Conservation (phyloP, 1,140 invertebrate genomes). For the Drosophila seguyi region DNA sequence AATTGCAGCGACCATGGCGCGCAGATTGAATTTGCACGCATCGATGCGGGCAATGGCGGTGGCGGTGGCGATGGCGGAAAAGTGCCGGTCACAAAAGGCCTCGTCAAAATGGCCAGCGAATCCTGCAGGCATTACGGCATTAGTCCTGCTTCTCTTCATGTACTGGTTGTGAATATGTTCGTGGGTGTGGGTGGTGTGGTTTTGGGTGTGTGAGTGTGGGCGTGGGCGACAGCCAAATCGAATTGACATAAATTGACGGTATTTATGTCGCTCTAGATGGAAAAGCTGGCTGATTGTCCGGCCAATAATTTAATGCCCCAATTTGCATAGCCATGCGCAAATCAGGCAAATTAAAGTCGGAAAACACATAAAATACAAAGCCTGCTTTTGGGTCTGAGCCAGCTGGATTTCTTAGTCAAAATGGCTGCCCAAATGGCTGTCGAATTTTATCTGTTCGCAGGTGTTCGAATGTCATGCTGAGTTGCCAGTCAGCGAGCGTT, state of each 20-base stretch:
- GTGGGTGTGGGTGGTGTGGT: constrained; percentile 2
- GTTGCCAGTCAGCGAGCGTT: neutral
- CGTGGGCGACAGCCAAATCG: constrained; percentile 54
- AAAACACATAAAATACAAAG: constrained; percentile 33
- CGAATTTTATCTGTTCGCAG: constrained; percentile 3
- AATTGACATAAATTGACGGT: constrained; percentile 76
- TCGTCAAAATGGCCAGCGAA: constrained; percentile 63
- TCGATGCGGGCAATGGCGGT: constrained; percentile 35
- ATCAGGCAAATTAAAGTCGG: constrained; percentile 22
- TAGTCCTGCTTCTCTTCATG: constrained; percentile 25
- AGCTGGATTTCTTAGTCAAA: constrained; percentile 2
- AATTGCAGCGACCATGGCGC: constrained; percentile 59
- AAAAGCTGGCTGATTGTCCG: constrained; percentile 43
- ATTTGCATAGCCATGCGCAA: constrained; percentile 41
- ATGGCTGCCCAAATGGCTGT: neutral
- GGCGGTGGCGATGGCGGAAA: neutral
- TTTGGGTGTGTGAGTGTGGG: neutral
- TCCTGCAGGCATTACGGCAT: constrained; percentile 63
- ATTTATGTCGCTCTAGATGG: constrained; percentile 46
- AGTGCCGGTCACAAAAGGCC: constrained; percentile 51
- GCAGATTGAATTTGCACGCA: constrained; percentile 79
- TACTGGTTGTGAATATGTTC: constrained; percentile 3
- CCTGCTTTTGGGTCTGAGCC: constrained; percentile 2
- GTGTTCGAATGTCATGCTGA: constrained; percentile 20
- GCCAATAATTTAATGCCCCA: constrained; percentile 35